A percentile compares a stretch with the other conserved stretches of the same genome.
Evolutionary conservation across 2,797 vertebrate species (phyloP).

Genomic region (Cottoperca gobio): DNA sequence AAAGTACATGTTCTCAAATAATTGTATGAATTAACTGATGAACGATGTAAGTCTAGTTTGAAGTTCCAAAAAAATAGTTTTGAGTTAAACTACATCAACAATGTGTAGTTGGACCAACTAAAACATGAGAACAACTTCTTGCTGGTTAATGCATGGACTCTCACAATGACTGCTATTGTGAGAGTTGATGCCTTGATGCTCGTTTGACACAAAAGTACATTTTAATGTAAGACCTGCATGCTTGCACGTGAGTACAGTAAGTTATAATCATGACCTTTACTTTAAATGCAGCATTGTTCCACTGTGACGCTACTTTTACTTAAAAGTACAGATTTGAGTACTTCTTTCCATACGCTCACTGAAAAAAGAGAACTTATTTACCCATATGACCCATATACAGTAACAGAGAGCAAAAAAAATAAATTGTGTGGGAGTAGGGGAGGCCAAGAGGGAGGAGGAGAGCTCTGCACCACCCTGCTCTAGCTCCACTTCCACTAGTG

Average conservation of each 20-base stretch:
- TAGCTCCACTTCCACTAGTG: slow-evolving; percentile 80
- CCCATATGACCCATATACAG: slow-evolving; percentile 79
- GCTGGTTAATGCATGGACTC: too few relatives aligned
- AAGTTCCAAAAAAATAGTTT: background rate
- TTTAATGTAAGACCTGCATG: background rate
- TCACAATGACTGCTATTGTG: background rate
- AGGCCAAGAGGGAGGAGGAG: slow-evolving; percentile 61
- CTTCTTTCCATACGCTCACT: slow-evolving; percentile 44
- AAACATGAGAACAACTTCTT: background rate
- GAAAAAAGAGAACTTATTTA: slow-evolving; percentile 55
- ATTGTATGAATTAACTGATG: background rate
- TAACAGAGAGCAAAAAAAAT: slow-evolving; percentile 57
- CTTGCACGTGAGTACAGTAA: background rate
- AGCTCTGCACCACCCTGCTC: slow-evolving; percentile 76
- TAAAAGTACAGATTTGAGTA: slow-evolving; percentile 28
- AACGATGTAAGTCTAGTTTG: background rate
- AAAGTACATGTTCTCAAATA: background rate
- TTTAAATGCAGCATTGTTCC: slow-evolving; percentile 47
- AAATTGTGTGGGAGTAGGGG: slow-evolving; percentile 44
- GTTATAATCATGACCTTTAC: slow-evolving; percentile 37
- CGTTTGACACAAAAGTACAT: slow-evolving; percentile 12
- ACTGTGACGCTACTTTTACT: slow-evolving; percentile 4
- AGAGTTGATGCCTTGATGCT: too few relatives aligned
- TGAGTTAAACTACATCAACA: background rate
- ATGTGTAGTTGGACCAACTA: background rate